Percentiles rank a stretch among this genome's conserved stretches.
phyloP scores from a whole-genome alignment of 2,113 vertebrate species.

The Telmatochromis sp. region DNA sequence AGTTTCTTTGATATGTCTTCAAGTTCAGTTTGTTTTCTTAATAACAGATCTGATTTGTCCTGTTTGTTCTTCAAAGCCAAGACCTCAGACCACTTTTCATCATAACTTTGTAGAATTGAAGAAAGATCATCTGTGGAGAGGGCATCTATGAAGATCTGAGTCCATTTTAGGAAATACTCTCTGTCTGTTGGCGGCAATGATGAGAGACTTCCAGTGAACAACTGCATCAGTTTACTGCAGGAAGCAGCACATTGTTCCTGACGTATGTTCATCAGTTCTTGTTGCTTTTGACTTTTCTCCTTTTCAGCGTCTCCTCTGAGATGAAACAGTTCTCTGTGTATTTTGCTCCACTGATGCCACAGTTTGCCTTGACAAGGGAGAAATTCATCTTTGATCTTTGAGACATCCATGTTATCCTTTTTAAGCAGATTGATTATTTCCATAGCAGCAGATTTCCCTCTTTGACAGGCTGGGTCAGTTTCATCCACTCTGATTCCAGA shows the following conservation, averaged over 20 bases:
- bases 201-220: rapidly evolving
- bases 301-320: rapidly evolving
- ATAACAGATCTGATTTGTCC: rapidly evolving
- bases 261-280: rapidly evolving
- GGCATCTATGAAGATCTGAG: rapidly evolving
- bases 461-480: background rate
- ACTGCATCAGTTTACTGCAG: rapidly evolving
- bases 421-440: rapidly evolving
- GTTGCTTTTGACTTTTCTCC: rapidly evolving
- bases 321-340: rapidly evolving
- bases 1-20: rapidly evolving
- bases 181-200: rapidly evolving
- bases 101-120: rapidly evolving
- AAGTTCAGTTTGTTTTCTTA: rapidly evolving
- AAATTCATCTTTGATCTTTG: too few species aligned
- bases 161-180: rapidly evolving
- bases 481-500: background rate
- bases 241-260: background rate
- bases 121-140: rapidly evolving
- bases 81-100: background rate
- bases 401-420: too few species aligned
- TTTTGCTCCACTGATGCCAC: background rate
- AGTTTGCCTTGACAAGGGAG: rapidly evolving
- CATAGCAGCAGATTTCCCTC: background rate
- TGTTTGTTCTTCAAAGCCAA: rapidly evolving